These are phyloP conservation scores for Phoxinus dragarum DNA, from an alignment of 2,797 vertebrate species.

Conservation along the genomic window DNA sequence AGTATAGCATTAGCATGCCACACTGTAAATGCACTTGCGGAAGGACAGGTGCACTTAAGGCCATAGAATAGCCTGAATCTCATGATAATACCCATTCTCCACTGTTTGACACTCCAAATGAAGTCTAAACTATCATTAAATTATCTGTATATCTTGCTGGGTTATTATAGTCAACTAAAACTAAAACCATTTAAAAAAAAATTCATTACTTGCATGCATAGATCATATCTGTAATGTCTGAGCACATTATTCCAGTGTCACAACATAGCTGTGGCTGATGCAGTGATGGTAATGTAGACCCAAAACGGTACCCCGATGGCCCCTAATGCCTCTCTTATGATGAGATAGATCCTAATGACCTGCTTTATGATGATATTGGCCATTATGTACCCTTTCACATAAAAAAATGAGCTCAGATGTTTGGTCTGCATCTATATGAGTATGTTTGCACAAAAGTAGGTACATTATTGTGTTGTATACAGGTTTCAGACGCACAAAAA, in stretches of 20 bases:
- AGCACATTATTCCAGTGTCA: slow-evolving; percentile 14
- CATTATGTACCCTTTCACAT: slow-evolving; percentile 4
- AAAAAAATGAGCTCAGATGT: background rate
- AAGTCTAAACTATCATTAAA: background rate
- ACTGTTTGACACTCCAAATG: background rate
- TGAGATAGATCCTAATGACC: slow-evolving; percentile 25
- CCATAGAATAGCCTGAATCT: background rate
- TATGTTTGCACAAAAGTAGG: background rate
- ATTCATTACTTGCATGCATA: background rate
- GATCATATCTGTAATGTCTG: slow-evolving; percentile 12
- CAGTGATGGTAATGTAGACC: slow-evolving; percentile 14
- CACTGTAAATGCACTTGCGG: background rate
- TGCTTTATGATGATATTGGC: background rate
- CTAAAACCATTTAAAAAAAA: no score
- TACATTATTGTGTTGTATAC: background rate
- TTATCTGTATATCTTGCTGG: background rate
- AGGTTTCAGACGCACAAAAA: background rate
- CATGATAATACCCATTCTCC: background rate
- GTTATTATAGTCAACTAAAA: background rate
- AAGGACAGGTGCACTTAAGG: background rate
- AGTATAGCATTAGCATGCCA: background rate
- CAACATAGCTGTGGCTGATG: slow-evolving; percentile 9
- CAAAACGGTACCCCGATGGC: background rate
- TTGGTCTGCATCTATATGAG: slow-evolving; percentile 9
- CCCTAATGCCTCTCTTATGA: slow-evolving; percentile 18